These are phyloP conservation scores for Pelodytes ibericus DNA, from an alignment of 2,797 vertebrate genomes.

Conservation along the genomic window DNA sequence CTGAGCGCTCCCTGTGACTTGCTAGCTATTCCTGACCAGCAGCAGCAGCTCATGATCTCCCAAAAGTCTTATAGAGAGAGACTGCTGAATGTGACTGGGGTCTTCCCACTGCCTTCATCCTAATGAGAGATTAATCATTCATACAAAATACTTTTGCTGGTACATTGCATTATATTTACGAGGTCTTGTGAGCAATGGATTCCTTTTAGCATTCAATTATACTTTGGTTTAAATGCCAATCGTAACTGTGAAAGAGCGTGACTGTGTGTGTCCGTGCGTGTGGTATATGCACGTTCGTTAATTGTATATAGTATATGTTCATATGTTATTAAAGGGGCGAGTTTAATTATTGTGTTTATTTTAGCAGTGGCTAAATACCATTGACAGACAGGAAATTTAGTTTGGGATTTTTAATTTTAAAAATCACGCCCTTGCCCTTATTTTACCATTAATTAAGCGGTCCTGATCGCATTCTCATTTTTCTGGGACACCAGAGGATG, in stretches of 20 bases:
- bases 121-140: slow-evolving; percentile 61
- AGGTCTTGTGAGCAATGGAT: slow-evolving; percentile 1
- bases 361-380: too few species aligned
- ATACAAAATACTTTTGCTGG: slow-evolving; percentile 7
- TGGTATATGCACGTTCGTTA: too few species aligned
- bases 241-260: too few species aligned
- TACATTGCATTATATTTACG: slow-evolving; percentile 22
- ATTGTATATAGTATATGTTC: too few species aligned
- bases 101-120: slow-evolving; percentile 57
- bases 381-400: too few species aligned
- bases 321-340: too few species aligned
- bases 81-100: slow-evolving; percentile 61
- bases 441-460: too few species aligned
- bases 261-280: background rate
- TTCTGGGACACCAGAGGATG: too few species aligned
- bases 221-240: background rate
- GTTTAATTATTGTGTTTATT: too few species aligned
- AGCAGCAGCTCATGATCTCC: slow-evolving; percentile 52
- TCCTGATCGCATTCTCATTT: too few species aligned
- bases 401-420: too few species aligned
- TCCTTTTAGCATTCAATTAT: slow-evolving; percentile 25
- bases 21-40: slow-evolving; percentile 42
- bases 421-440: too few species aligned
- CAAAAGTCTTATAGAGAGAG: slow-evolving; percentile 61
- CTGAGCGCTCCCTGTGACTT: slow-evolving; percentile 61